Percentiles rank a stretch among this genome's conserved stretches.
These are phyloP conservation scores for Caenorhabditis imperialis DNA, from an alignment of 2,888 invertebrate species.

Conservation along the genomic window DNA sequence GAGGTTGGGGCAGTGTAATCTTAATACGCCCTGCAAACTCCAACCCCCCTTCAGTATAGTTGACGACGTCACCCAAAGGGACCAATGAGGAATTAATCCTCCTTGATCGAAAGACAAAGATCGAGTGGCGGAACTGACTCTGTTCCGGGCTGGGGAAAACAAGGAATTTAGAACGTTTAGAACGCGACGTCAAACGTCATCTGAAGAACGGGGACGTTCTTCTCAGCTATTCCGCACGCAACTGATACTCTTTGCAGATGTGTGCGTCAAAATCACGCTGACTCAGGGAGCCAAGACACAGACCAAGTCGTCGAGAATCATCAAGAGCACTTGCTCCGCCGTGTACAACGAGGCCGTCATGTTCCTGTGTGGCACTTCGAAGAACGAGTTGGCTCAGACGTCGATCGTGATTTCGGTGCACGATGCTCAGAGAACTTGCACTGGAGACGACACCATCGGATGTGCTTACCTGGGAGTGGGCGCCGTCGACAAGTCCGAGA, in stretches of 20 bases:
- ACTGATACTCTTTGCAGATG: constrained; percentile 76
- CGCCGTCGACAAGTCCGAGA: constrained; percentile 78
- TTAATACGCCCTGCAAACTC: constrained; percentile 8
- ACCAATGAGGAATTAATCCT: too few species aligned
- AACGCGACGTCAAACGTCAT: constrained; percentile 9
- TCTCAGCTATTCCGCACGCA: constrained; percentile 1
- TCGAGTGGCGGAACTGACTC: too few species aligned
- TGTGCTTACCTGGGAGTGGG: constrained; percentile 74
- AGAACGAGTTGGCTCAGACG: constrained; percentile 78
- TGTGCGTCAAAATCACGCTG: constrained; percentile 79
- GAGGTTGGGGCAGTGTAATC: constrained; percentile 7
- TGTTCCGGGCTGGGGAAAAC: too few species aligned
- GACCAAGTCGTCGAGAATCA: constrained; percentile 76
- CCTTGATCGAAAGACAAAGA: too few species aligned
- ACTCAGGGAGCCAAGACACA: constrained; percentile 75
- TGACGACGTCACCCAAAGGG: too few species aligned
- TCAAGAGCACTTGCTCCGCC: constrained; percentile 70
- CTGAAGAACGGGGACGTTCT: neutral
- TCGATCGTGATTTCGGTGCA: constrained; percentile 78
- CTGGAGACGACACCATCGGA: constrained; percentile 79
- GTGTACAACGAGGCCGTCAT: constrained; percentile 77
- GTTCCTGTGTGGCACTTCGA: constrained; percentile 77
- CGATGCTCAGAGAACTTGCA: constrained; percentile 76
- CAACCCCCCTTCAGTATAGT: too few species aligned
- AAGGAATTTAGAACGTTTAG: too few species aligned